phyloP scores from a whole-genome alignment of 1,140 invertebrate genomes.

The Leguminivora glycinivorella region DNA sequence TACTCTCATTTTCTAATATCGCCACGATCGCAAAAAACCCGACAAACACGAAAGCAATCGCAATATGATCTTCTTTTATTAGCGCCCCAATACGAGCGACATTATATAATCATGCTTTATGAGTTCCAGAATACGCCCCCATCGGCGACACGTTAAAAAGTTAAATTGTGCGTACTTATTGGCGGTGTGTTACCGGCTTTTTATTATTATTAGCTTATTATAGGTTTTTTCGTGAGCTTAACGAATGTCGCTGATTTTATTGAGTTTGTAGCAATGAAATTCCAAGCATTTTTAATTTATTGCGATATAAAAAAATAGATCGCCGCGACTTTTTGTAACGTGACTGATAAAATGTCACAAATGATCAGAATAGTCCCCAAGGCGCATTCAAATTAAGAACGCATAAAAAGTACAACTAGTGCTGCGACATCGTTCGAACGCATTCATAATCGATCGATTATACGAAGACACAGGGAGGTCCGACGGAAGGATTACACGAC shows the following conservation, averaged over 20 bases:
- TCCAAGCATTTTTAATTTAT: background rate
- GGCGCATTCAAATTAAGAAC: constrained; percentile 22
- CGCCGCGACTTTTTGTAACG: too few relatives aligned
- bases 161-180: constrained; percentile 29
- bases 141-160: constrained; percentile 27
- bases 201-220: constrained; percentile 21
- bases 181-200: constrained; percentile 23
- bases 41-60: constrained; percentile 24
- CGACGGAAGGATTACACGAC: constrained; percentile 57
- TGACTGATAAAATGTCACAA: background rate
- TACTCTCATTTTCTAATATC: constrained; percentile 23
- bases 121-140: constrained; percentile 27
- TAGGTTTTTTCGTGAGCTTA: background rate
- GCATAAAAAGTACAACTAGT: constrained; percentile 31
- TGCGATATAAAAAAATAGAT: too few relatives aligned
- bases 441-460: constrained; percentile 65
- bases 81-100: constrained; percentile 27
- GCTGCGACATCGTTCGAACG: constrained; percentile 39
- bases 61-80: constrained; percentile 28
- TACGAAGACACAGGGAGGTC: constrained; percentile 53
- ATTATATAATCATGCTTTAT: constrained; percentile 28
- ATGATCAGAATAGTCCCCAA: constrained; percentile 3
- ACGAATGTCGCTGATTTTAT: background rate
- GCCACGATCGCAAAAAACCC: constrained; percentile 11
- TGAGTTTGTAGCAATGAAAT: background rate